Evolutionary conservation across 2,113 vertebrate genomes (phyloP), one percentile per base, ranked within the genome.

Genomic region (Ploceus nigricollis): DNA sequence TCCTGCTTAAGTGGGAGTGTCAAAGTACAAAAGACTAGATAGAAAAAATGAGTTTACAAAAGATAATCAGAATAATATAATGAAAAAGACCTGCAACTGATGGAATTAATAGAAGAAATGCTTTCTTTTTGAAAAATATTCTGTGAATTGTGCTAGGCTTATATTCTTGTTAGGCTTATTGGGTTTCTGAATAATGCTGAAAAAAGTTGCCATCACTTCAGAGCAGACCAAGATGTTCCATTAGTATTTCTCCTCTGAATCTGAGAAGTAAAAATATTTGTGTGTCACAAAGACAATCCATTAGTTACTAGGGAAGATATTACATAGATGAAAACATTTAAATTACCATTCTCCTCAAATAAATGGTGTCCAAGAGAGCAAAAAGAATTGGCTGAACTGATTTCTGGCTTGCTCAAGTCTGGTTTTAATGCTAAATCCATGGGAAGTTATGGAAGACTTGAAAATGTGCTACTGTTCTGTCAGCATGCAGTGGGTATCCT

Each of bases 261-360:
- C 48, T 75, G 80, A 53, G 76, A 51, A 84, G 69, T 56, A 87
- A 82, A 95, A 95, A 94, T 91, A 92, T 95, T 97, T 96, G 61
- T 87, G 16, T 93, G 37, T 87, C 66, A 61, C 73, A 95, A 95
- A 93, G 82, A 42, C 72, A 60, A 77, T 75, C 77, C 69, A 64
- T 94, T 91, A 84, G 94, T 96, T 94, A 89, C 87, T 84, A 97
- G 69, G 91, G 89, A 94, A 96, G 72, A 76, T 91, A 89, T 90
- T 92, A 87, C 69, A 82, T 64, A 89, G 51, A 87, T 82, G 57
- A 78, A 30, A 45, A 87, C 21, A 76, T 61, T 69, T 57, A 66
- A 92, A 42, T 84, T 87, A 50, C 86, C 37, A 61, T 82, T 66
- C 19, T 64, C 30, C 57, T 90, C 37, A 82, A 90, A 68, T 68